A percentile compares a stretch with the other conserved stretches of the same genome.
Evolutionary conservation across 1,140 invertebrate species (phyloP).

Genomic region (Protaetia brevitarsis): DNA sequence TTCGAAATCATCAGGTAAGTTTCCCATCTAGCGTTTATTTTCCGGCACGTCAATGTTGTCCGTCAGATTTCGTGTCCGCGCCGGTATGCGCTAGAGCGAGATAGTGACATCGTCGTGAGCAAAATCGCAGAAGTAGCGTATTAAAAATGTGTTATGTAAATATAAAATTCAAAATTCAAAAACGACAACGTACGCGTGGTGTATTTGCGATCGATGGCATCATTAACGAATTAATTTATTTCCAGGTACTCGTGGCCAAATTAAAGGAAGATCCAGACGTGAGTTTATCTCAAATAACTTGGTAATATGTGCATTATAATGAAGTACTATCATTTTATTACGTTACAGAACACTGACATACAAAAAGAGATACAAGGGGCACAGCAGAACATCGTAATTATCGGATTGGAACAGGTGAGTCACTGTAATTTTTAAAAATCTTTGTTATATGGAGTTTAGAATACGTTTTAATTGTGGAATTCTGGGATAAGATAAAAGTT

Average conservation of each 20-base stretch:
- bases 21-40: conserved; percentile 32
- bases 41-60: conserved; percentile 29
- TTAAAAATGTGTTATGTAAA: conserved; percentile 14
- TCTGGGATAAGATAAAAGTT: too few species aligned
- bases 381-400: conserved; percentile 54
- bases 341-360: conserved; percentile 43
- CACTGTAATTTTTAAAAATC: conserved; percentile 13
- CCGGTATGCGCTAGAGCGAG: neutral
- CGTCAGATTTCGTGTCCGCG: neutral
- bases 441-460: neutral
- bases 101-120: neutral
- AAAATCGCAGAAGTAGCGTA: neutral
- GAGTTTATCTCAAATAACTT: conserved; percentile 43
- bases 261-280: conserved; percentile 60
- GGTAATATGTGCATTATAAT: neutral
- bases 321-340: conserved; percentile 23
- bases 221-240: conserved; percentile 28
- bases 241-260: conserved; percentile 57
- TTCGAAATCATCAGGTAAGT: conserved; percentile 65
- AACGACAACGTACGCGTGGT: neutral
- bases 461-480: too few species aligned
- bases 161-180: conserved; percentile 4
- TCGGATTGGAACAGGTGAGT: conserved; percentile 55
- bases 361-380: conserved; percentile 54
- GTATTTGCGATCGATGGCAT: neutral